A percentile compares a stretch with the other conserved stretches of the same genome.
Evolutionary conservation across 2,888 invertebrate species (phyloP).

Genomic region (Volucella bombylans): DNA sequence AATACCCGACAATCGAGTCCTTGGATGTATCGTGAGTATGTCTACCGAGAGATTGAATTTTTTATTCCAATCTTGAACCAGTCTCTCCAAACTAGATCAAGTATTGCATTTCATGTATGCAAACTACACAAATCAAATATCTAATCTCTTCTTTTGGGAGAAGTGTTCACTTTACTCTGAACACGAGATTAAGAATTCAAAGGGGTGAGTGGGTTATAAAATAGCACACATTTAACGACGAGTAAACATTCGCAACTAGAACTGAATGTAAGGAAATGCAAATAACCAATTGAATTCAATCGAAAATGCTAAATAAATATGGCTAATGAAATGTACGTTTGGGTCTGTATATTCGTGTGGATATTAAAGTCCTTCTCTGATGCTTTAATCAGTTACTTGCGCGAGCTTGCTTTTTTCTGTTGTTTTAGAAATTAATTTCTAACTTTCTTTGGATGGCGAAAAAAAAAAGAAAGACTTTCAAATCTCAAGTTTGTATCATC

Average conservation of each 20-base stretch:
- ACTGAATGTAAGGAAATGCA: conserved; percentile 5
- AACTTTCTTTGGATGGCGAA: not conserved
- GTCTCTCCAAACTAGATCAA: conserved; percentile 38
- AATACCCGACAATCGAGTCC: not conserved
- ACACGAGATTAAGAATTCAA: not conserved
- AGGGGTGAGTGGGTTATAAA: no score
- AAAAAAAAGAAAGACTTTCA: not conserved
- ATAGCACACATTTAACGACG: not conserved
- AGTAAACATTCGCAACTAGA: not conserved
- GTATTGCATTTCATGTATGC: conserved; percentile 24
- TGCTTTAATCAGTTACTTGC: conserved; percentile 10
- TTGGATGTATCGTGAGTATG: not conserved
- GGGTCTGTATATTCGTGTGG: not conserved
- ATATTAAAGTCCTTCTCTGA: not conserved
- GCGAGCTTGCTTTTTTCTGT: not conserved
- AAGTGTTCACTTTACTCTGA: not conserved
- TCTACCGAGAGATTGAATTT: conserved; percentile 22
- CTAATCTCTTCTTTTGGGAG: not conserved
- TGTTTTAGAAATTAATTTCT: not conserved
- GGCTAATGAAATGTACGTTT: conserved; percentile 27
- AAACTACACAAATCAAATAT: conserved; percentile 26
- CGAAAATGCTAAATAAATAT: not conserved
- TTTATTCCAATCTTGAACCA: conserved; percentile 35
- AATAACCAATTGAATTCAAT: not conserved
- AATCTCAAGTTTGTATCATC: conserved; percentile 16